Evolutionary conservation across 2,797 vertebrate genomes (phyloP), one percentile per base, ranked within the genome.

Genomic region (Brachyalestes nurse): DNA sequence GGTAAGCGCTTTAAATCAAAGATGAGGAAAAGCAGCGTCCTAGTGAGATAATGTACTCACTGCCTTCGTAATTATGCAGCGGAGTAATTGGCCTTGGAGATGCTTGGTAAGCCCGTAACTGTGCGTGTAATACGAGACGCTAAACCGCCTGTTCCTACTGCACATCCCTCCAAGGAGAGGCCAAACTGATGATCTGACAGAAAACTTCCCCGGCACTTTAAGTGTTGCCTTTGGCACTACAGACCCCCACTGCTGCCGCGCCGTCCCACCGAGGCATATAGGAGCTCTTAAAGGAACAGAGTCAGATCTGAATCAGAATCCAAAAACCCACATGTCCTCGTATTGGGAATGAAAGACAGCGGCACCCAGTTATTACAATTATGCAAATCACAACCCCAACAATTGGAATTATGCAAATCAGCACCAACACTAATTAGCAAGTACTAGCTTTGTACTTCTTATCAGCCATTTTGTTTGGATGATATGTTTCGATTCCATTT

Each of bases 111-210:
- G 40, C 38, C 53, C 25, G 67, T 51, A 74, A 80, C 72, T 21
- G 42, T 17, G 61, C 51, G 38, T 49, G 65, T 58, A 58, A 67
- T 58, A 12, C 12, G 51, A 66, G 78, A 16, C 49, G 25, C 42
- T n/a, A 53, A 16, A 42, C 77, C 21, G 69, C n/a, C n/a, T 38
- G 47, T 5, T 8, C 34, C 51, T 55, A 6, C 69, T 14, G 17
- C 28, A 62, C 28, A 40, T 82, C 51, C 55, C 14, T 74, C 78
- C 61, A 34, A 62, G 58, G 58, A 25, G 51, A 72, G 53, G 67
- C 69, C 82, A 83, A 91, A 88, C 14, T 86, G 85, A 90, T 88
- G 86, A 90, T 87, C 89, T 90, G 79, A 90, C 87, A 90, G 85
- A 75, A 90, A 83, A 83, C 75, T 45, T 16, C 61, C 73, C 42